phyloP scores from a whole-genome alignment of 1,140 invertebrate genomes.

The Latrodectus geometricus region DNA sequence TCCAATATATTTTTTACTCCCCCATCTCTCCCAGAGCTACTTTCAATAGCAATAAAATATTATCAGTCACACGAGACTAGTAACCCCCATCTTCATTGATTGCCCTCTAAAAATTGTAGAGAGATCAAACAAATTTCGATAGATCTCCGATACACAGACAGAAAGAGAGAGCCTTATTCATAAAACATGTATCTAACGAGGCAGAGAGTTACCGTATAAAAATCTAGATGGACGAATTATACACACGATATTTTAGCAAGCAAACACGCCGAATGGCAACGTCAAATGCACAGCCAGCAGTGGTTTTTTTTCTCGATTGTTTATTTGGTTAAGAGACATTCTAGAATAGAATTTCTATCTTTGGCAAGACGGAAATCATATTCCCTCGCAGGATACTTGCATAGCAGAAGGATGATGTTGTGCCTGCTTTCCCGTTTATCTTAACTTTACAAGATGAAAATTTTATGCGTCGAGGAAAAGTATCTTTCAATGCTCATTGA shows the following conservation, averaged over 20 bases:
- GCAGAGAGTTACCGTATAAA: conserved; percentile 37
- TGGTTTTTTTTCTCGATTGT: conserved; percentile 28
- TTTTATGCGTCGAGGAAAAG: neutral
- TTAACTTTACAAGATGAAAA: conserved; percentile 19
- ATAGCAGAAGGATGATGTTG: neutral
- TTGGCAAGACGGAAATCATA: neutral
- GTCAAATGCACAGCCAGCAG: conserved; percentile 58
- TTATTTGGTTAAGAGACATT: conserved; percentile 61
- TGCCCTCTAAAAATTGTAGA: conserved; percentile 57
- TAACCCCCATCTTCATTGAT: conserved; percentile 27
- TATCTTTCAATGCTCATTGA: neutral
- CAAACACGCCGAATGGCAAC: conserved; percentile 40
- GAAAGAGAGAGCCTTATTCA: conserved; percentile 32
- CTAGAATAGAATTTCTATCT: conserved; percentile 29
- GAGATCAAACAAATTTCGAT: conserved; percentile 54
- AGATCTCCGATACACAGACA: conserved; percentile 24
- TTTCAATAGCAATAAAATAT: conserved; percentile 50
- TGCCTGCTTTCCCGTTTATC: neutral
- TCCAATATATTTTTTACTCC: neutral
- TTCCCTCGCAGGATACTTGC: neutral
- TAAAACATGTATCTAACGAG: conserved; percentile 59
- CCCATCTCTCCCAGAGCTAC: conserved; percentile 2
- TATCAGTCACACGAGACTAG: conserved; percentile 52
- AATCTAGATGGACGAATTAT: conserved; percentile 59
- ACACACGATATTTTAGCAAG: conserved; percentile 55